These are phyloP conservation scores for Drosophila kohkoa DNA, from an alignment of 1,140 invertebrate species.

Conservation along the genomic window DNA sequence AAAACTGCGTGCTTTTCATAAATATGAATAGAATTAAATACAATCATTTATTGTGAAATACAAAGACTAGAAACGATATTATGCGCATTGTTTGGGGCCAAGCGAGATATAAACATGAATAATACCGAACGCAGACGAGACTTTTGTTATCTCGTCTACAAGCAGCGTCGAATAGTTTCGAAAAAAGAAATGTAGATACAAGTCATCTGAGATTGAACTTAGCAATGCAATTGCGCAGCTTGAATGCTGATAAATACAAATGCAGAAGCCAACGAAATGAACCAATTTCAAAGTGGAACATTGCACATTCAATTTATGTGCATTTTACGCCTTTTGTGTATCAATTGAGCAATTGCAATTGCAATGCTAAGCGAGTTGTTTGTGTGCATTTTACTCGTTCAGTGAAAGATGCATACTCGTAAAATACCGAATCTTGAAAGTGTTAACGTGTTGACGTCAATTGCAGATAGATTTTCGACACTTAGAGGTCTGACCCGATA, in stretches of 20 bases:
- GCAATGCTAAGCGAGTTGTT: conserved; percentile 20
- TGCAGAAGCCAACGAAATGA: conserved; percentile 1
- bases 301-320: conserved; percentile 53
- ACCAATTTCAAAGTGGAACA: conserved; percentile 25
- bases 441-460: conserved; percentile 6
- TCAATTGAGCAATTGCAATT: conserved; percentile 52
- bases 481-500: background rate
- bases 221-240: conserved; percentile 48
- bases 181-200: conserved; percentile 11
- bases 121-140: background rate
- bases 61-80: conserved; percentile 4
- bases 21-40: background rate
- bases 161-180: conserved; percentile 6
- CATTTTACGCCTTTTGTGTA: conserved; percentile 59
- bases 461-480: background rate
- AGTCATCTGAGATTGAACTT: conserved; percentile 18
- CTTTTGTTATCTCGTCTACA: conserved; percentile 41
- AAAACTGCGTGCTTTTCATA: background rate
- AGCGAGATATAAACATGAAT: conserved; percentile 13
- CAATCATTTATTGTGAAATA: background rate
- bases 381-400: background rate
- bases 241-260: conserved; percentile 33
- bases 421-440: background rate
- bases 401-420: conserved; percentile 22
- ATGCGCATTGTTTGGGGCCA: background rate